phyloP scores from a whole-genome alignment of 64 coral and sea anemone species.

The Acropora yongei region DNA sequence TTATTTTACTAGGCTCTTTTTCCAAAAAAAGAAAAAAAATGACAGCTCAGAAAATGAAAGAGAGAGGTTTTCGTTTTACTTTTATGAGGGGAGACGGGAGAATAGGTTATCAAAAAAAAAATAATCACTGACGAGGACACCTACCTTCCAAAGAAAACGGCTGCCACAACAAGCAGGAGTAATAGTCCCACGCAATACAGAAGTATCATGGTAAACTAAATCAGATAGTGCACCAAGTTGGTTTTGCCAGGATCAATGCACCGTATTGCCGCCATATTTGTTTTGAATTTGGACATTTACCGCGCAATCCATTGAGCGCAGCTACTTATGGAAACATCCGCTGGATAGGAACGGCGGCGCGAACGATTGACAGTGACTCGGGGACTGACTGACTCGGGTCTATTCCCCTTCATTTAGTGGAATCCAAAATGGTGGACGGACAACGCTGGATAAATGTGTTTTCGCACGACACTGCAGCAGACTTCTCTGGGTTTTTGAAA shows the following conservation, averaged over 20 bases:
- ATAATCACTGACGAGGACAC: neutral
- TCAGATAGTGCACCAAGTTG: neutral
- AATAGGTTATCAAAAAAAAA: too few species aligned
- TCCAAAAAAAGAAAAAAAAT: too few species aligned
- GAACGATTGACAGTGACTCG: too few species aligned
- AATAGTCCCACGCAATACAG: constrained; percentile 32
- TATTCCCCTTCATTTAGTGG: too few species aligned
- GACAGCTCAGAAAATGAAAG: too few species aligned
- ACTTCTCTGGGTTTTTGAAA: constrained; percentile 57
- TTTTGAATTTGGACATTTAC: neutral
- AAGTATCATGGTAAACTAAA: constrained; percentile 46
- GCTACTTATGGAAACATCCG: too few species aligned
- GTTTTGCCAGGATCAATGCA: neutral
- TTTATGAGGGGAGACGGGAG: too few species aligned
- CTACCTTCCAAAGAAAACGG: constrained; percentile 68
- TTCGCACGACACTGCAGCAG: constrained; percentile 31
- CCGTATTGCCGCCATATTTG: neutral
- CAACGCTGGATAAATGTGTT: constrained; percentile 57
- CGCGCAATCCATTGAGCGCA: too few species aligned
- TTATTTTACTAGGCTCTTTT: too few species aligned
- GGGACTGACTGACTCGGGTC: too few species aligned
- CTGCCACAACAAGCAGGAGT: constrained; percentile 17
- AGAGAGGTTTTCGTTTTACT: too few species aligned
- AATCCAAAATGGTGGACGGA: constrained; percentile 72
- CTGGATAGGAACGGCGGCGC: too few species aligned